Evolutionary conservation across 2,113 vertebrate species (phyloP), one percentile per base, ranked within the genome.

Genomic region (Otolemur garnettii): DNA sequence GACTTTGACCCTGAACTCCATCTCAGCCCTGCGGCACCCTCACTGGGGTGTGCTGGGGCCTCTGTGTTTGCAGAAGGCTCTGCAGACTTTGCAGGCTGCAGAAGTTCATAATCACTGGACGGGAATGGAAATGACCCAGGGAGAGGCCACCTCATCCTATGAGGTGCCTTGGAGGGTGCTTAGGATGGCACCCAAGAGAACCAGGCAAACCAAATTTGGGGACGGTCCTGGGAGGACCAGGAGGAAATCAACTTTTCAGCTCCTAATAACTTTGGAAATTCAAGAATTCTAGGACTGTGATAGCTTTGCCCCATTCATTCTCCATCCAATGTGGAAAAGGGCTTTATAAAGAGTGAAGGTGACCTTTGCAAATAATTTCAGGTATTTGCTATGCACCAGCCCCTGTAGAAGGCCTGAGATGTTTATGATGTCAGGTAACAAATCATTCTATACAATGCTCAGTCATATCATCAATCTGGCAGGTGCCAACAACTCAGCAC

Each of bases 1-100:
- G 7, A 19, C 33, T 30, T 74, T 1, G 24, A 59, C 3, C 1
- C 10, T 0, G 0, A 71, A 9, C 2, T 71, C 26, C 4, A 4
- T 2, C 10, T 66, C 8, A 3, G 11, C 57, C 21, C 28, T 71
- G 50, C 30, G 8, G 19, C 14, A 1, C n/a, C 45, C 4, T 21
- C 4, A 60, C 30, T 5, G 3, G 7, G 22, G 55, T 53, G 30
- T 24, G 7, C 35, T 14, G 17, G 87, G 62, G 4, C 1, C 7
- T 80, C 62, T 72, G 18, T 81, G 59, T 83, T 13, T 19, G 33
- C 28, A 53, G 33, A 60, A 24, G 33, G 26, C 26, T 53, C 11
- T 45, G 22, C 0, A 53, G 42, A 30, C n/a, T 83, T 86, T 60
- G 26, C 45, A 50, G 45, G 75, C 38, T 12, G 7, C n/a, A 53